Conservation (phyloP, 2,113 vertebrate species). For the Solenodon paradoxus region DNA sequence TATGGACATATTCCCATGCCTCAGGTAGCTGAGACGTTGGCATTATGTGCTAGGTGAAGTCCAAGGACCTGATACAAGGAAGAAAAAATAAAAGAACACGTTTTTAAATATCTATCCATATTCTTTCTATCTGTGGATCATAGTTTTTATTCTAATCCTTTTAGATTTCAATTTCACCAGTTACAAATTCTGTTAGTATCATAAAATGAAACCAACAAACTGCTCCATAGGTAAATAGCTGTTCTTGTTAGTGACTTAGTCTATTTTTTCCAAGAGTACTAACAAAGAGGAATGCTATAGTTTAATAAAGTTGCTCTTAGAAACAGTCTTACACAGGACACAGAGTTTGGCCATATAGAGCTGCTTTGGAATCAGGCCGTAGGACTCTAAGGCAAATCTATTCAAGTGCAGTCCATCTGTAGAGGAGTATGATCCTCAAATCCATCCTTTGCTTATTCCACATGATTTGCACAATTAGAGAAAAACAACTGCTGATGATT, state of each 20-base stretch:
- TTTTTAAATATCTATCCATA: neutral
- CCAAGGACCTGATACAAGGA: too few species aligned
- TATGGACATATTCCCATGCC: too few species aligned
- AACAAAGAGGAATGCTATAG: neutral
- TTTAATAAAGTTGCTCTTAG: neutral
- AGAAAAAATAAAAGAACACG: too few species aligned
- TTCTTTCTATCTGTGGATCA: neutral
- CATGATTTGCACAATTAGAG: neutral
- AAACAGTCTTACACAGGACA: neutral
- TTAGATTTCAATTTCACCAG: neutral
- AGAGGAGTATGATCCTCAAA: neutral
- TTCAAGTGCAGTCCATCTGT: neutral
- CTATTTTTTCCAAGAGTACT: neutral
- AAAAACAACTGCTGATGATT: neutral
- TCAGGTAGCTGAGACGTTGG: too few species aligned
- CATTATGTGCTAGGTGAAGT: too few species aligned
- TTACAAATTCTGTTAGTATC: neutral
- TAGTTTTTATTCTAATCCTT: neutral
- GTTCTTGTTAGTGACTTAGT: neutral
- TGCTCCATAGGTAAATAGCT: neutral
- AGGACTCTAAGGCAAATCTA: neutral
- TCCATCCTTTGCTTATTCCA: neutral
- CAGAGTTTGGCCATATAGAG: neutral
- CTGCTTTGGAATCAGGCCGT: neutral
- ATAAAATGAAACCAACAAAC: neutral